Conservation (phyloP, 2,797 vertebrate genomes). For the Anabacerthia variegaticeps region DNA sequence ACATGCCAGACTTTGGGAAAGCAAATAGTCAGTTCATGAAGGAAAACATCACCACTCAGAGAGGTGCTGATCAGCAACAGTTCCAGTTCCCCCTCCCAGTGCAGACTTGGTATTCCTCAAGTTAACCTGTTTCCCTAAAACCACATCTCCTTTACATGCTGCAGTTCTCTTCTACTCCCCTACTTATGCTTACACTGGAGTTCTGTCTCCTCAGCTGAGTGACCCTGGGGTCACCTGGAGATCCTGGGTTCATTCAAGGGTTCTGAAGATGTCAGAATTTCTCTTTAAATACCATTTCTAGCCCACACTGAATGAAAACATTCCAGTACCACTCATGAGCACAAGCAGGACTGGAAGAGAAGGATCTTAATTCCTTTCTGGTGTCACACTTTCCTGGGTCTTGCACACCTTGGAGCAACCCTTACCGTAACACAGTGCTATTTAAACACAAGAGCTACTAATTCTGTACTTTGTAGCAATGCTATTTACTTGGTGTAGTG, state of each 20-base stretch:
- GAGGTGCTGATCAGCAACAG: neutral
- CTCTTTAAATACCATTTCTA: rapidly evolving
- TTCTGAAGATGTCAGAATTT: neutral
- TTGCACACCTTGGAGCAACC: neutral
- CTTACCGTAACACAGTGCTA: neutral
- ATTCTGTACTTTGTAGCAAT: neutral
- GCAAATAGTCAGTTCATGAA: neutral
- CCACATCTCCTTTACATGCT: neutral
- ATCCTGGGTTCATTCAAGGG: neutral
- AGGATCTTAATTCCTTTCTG: neutral
- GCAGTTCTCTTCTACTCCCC: neutral
- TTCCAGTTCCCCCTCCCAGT: neutral
- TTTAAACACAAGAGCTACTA: neutral
- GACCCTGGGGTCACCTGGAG: neutral
- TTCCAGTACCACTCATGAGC: neutral
- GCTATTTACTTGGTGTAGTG: neutral
- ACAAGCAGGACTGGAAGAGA: neutral
- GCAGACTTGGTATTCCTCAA: neutral
- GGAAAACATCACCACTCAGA: neutral
- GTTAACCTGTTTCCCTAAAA: neutral
- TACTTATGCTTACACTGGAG: neutral
- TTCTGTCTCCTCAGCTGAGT: neutral
- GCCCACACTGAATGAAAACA: neutral
- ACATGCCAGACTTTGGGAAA: neutral
- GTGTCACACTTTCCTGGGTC: neutral